Evolutionary conservation across 2,888 invertebrate species (phyloP).

Genomic region (Hypolimnas misippus): DNA sequence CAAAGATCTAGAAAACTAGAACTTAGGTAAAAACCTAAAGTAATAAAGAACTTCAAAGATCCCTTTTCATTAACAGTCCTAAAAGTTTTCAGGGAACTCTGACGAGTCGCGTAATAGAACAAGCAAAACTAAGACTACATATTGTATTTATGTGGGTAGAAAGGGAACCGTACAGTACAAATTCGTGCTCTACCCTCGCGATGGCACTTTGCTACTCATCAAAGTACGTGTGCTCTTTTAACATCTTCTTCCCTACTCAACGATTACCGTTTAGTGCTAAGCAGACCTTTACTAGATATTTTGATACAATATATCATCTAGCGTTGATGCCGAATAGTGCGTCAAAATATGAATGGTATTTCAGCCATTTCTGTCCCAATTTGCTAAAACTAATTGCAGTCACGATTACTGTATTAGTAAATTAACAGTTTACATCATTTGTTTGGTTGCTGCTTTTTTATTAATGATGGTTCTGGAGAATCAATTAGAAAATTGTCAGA

Average conservation of each 20-base stretch:
- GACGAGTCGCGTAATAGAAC: background rate
- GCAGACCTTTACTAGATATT: background rate
- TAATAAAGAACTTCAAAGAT: no score
- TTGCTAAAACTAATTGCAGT: background rate
- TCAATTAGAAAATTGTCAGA: conserved; percentile 51
- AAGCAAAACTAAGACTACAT: background rate
- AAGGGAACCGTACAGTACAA: background rate
- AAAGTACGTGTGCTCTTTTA: background rate
- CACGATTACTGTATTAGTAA: background rate
- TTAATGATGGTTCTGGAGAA: conserved; percentile 18
- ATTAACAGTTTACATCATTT: no score
- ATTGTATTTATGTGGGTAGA: background rate
- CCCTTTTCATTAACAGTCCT: background rate
- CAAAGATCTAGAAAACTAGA: no score
- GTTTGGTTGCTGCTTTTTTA: no score
- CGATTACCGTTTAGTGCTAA: background rate
- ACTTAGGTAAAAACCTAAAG: no score
- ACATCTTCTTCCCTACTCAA: background rate
- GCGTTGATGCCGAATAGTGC: no score
- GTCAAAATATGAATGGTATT: no score
- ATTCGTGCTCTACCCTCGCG: background rate
- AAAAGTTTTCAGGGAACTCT: conserved; percentile 7
- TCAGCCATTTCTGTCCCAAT: background rate
- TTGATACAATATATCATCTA: background rate
- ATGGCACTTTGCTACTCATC: background rate